phyloP scores from a whole-genome alignment of 2,797 vertebrate species.

The Dendrocincla fuliginosa region DNA sequence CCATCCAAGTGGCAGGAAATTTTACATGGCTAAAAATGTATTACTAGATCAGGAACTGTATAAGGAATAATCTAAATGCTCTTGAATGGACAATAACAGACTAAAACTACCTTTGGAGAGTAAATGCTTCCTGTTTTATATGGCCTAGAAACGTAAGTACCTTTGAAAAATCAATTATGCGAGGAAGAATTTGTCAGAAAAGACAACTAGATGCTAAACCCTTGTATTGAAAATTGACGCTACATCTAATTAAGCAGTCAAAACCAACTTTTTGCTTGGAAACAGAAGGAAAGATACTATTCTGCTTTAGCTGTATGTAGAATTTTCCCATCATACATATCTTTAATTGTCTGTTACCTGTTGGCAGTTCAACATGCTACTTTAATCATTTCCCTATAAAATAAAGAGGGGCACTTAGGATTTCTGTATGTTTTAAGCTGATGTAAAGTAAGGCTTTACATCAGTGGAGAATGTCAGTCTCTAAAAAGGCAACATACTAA shows the following conservation, averaged over 20 bases:
- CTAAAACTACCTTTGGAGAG: neutral
- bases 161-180: neutral
- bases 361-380: neutral
- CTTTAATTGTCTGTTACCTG: neutral
- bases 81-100: neutral
- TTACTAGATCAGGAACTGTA: neutral
- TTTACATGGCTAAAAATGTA: neutral
- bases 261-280: neutral
- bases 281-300: neutral
- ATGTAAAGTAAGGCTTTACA: neutral
- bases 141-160: neutral
- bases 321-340: neutral
- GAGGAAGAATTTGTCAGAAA: constrained; percentile 14
- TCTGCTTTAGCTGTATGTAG: neutral
- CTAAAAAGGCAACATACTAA: neutral
- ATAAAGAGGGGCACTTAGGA: neutral
- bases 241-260: neutral
- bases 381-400: neutral
- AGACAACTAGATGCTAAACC: neutral
- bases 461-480: neutral
- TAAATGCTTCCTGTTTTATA: neutral
- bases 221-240: neutral
- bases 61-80: neutral
- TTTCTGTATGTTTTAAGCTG: neutral
- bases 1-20: neutral